Conservation (phyloP, 2,113 vertebrate genomes). For the Fukomys damarensis region DNA sequence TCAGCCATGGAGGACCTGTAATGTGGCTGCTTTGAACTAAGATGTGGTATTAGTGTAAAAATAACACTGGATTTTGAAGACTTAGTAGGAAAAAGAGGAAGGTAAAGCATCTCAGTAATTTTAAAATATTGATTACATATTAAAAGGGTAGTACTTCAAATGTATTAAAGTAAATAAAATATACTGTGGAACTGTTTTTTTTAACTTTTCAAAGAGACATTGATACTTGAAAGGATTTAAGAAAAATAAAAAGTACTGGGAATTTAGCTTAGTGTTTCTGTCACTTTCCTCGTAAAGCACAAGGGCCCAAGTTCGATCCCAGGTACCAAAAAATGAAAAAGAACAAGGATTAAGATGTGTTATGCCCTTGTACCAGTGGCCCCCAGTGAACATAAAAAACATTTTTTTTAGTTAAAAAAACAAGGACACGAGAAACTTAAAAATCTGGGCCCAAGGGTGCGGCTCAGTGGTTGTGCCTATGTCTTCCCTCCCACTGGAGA, state of each 20-base stretch:
- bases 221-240: background rate
- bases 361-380: background rate
- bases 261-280: no score
- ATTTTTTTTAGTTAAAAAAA: background rate
- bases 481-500: background rate
- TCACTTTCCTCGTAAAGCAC: no score
- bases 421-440: background rate
- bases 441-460: background rate
- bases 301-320: no score
- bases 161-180: background rate
- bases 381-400: background rate
- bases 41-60: background rate
- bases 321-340: no score
- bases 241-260: background rate
- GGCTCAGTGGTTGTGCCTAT: background rate
- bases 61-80: background rate
- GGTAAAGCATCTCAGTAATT: background rate
- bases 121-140: background rate
- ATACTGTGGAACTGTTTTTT: background rate
- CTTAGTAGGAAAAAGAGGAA: background rate
- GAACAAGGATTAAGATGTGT: background rate
- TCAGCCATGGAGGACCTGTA: background rate
- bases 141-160: background rate
- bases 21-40: background rate
- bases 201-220: background rate